Evolutionary conservation across 2,113 vertebrate species (phyloP), one percentile per base, ranked within the genome.

Genomic region (Pelecanus crispus): DNA sequence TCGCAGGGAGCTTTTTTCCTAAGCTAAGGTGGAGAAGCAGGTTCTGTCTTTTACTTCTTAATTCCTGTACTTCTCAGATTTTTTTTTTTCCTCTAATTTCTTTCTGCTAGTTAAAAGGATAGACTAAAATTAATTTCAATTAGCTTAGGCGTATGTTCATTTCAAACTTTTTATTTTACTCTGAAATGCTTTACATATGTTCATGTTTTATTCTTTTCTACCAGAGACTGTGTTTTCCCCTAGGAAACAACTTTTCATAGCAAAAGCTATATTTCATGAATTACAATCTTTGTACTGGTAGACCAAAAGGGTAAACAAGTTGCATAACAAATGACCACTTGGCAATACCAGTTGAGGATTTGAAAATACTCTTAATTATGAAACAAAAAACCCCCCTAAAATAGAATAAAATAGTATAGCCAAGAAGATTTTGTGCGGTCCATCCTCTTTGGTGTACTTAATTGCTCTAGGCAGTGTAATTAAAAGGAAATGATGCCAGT

Each of bases 361-460:
- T 93, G 92, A 96, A 95, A 97, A 93, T 93, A 87, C 81, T 91
- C 77, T 92, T 97, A 95, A 88, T 92, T 97, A 50, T 93, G 86
- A 97, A 96, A 94, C 47, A 84, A 94, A 96, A 84, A n/a, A 0
- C 10, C 9, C 0, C 0, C 92, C 67, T 68, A 95, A 94, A 97
- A 95, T 97, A 97, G 94, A 94, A 80, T 77, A 77, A 94, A 94
- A 50, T 21, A 70, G n/a, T 28, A 19, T 81, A 88, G 42, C 94
- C 85, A 93, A 95, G 36, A 90, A 24, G 78, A 38, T 26, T 95
- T 91, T 89, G 92, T 95, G 84, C 91, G 86, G 71, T 74, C 73
- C 50, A 52, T 94, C 81, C 55, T 94, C 74, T 91, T 89, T 31
- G 5, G 71, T 95, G 50, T 90, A 36, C 62, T 95, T 91, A 93